Conservation (phyloP, 2,797 vertebrate species). For the Perodicticus potto region DNA sequence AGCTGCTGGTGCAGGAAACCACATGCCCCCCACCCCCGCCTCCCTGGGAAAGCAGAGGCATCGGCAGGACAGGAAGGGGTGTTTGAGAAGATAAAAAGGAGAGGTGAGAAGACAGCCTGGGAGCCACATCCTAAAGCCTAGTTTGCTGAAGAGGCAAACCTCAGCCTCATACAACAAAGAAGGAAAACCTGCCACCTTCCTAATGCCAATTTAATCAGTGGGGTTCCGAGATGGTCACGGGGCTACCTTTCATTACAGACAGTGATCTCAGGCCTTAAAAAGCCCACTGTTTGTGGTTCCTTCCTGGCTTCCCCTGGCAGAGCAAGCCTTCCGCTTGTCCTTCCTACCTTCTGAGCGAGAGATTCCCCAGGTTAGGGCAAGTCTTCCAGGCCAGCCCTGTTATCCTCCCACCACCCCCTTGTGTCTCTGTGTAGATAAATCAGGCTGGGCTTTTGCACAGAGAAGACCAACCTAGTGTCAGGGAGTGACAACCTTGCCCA, state of each 20-base stretch:
- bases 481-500: background rate
- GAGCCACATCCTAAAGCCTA: fast-evolving
- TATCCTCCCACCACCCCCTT: background rate
- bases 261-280: background rate
- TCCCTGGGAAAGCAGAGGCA: too few relatives aligned
- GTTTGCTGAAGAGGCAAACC: background rate
- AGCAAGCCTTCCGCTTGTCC: background rate
- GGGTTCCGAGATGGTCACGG: fast-evolving
- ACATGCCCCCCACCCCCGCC: too few relatives aligned
- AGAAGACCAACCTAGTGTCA: fast-evolving
- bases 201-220: background rate
- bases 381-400: background rate
- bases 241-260: background rate
- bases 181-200: background rate
- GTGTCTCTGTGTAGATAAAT: background rate
- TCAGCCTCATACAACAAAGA: background rate
- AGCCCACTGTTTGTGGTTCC: fast-evolving
- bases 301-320: background rate
- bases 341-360: background rate
- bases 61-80: too few relatives aligned
- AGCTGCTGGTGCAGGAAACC: background rate
- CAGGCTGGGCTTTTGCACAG: background rate
- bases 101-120: background rate
- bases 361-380: background rate
- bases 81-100: background rate